Conservation (phyloP, 2,113 vertebrate species). For the Zosterops pallidus region DNA sequence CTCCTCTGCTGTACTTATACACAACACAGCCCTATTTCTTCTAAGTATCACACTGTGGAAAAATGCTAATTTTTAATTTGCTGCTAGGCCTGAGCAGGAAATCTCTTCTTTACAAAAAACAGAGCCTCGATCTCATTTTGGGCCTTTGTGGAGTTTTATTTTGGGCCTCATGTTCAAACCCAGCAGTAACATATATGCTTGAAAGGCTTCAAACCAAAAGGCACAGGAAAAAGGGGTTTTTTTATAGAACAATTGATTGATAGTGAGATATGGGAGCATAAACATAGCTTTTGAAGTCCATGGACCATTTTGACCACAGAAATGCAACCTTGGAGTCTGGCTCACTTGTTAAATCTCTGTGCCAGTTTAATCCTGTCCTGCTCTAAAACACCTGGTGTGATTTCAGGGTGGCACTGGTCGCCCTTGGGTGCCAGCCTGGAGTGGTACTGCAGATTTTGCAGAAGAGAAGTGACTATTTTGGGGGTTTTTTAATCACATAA, state of each 20-base stretch:
- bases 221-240: accelerated
- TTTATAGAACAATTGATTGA: background rate
- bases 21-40: background rate
- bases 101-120: background rate
- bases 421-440: background rate
- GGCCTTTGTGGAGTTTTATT: background rate
- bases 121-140: background rate
- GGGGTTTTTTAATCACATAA: background rate
- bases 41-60: background rate
- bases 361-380: background rate
- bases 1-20: background rate
- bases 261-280: background rate
- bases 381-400: background rate
- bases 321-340: background rate
- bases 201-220: background rate
- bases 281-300: background rate
- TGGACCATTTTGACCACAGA: background rate
- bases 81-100: background rate
- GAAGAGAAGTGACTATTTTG: background rate
- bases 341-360: background rate
- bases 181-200: background rate
- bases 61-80: background rate
- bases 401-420: background rate
- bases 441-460: background rate
- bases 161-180: background rate